Evolutionary conservation across 37 sponge, comb jelly and placozoan species (phyloP).

Genomic region (Geodia barretti): DNA sequence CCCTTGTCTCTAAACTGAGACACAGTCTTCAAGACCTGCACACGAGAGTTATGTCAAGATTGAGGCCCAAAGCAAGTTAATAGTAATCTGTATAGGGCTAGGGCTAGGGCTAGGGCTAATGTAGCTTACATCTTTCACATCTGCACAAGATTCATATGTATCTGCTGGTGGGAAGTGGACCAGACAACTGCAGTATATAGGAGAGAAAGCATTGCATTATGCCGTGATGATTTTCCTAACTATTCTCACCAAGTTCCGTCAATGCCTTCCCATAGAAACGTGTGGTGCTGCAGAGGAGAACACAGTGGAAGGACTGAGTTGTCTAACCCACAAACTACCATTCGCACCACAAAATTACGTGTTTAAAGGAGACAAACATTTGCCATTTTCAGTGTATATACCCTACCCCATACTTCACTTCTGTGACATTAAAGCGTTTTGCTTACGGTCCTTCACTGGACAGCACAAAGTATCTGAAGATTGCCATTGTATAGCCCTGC

Average conservation of each 20-base stretch:
- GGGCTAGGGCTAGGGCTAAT: neutral
- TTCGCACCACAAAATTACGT: too few relatives aligned
- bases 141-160: conserved; percentile 70
- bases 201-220: too few relatives aligned
- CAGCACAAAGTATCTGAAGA: too few relatives aligned
- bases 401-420: neutral
- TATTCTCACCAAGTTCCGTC: conserved; percentile 52
- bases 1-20: conserved; percentile 71
- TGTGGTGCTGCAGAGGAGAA: conserved; percentile 63
- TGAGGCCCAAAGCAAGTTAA: too few relatives aligned
- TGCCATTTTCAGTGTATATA: neutral
- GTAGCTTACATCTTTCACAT: conserved; percentile 68
- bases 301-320: too few relatives aligned
- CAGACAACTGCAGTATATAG: conserved; percentile 40
- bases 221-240: neutral
- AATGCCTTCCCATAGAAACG: conserved; percentile 78
- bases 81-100: too few relatives aligned
- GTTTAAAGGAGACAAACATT: too few relatives aligned
- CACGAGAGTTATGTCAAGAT: too few relatives aligned
- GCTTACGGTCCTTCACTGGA: too few relatives aligned
- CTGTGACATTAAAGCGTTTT: too few relatives aligned
- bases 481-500: too few relatives aligned
- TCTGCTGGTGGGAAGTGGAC: conserved; percentile 83
- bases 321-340: too few relatives aligned
- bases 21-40: conserved; percentile 56